phyloP scores from a whole-genome alignment of 2,113 vertebrate species.

The Canis aureus region DNA sequence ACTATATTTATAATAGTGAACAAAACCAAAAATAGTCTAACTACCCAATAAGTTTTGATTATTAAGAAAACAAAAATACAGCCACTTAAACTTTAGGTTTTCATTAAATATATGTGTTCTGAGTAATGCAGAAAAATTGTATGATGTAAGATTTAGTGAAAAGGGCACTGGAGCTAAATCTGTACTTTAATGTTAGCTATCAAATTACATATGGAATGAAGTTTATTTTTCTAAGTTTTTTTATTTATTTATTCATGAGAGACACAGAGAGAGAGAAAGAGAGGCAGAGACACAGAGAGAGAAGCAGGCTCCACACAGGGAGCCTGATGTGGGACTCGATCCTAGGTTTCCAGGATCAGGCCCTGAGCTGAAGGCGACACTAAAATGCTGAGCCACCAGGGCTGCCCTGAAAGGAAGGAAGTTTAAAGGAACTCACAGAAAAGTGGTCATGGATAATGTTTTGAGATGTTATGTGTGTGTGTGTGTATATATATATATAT shows the following conservation, averaged over 20 bases:
- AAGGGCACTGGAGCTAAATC: background rate
- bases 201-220: background rate
- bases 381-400: no score
- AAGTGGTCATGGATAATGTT: background rate
- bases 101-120: background rate
- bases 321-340: no score
- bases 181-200: constrained; percentile 16
- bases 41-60: background rate
- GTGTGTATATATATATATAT: background rate
- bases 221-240: no score
- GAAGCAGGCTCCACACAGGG: no score
- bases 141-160: background rate
- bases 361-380: no score
- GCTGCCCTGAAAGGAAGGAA: background rate
- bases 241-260: no score
- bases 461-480: background rate
- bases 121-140: background rate
- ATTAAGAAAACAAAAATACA: background rate
- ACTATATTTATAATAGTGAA: background rate
- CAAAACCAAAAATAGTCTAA: background rate
- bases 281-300: no score
- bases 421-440: background rate
- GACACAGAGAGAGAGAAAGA: no score
- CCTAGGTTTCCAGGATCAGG: no score
- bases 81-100: background rate